Conservation (phyloP, 2,113 vertebrate species). For the Rana temporaria region DNA sequence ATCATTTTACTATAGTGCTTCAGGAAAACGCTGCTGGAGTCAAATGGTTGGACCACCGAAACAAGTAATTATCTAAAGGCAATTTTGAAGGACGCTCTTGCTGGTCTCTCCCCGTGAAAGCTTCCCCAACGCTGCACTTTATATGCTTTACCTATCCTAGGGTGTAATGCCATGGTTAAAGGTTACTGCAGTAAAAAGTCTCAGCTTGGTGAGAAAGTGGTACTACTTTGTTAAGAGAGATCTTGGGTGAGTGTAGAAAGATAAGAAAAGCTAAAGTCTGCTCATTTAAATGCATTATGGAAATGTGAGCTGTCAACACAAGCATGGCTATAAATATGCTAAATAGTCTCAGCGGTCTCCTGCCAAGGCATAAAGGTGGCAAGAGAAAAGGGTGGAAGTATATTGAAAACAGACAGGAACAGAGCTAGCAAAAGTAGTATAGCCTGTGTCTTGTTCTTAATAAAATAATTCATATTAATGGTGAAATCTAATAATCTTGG, state of each 20-base stretch:
- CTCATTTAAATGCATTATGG: constrained; percentile 58
- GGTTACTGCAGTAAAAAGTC: constrained; percentile 19
- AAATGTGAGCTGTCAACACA: constrained; percentile 58
- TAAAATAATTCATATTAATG: no score
- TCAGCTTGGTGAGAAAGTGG: constrained; percentile 37
- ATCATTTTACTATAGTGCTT: constrained; percentile 12
- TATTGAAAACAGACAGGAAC: background rate
- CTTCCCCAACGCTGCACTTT: background rate
- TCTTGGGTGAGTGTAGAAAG: constrained; percentile 55
- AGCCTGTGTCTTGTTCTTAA: no score
- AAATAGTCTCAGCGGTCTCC: constrained; percentile 51
- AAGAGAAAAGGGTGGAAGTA: constrained; percentile 35
- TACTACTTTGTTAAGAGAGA: constrained; percentile 45
- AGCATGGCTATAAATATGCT: constrained; percentile 56
- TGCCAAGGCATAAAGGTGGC: constrained; percentile 52
- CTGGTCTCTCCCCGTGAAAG: background rate
- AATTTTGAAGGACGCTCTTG: background rate
- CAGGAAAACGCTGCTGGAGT: constrained; percentile 1
- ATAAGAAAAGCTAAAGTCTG: constrained; percentile 47
- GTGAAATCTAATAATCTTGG: no score
- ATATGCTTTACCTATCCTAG: background rate
- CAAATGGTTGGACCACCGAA: constrained; percentile 20
- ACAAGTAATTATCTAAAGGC: constrained; percentile 14
- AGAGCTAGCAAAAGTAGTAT: background rate
- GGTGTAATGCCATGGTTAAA: constrained; percentile 1